Evolutionary conservation across 2,113 vertebrate species (phyloP).

Genomic region (Orthochromis malagaraziensis): DNA sequence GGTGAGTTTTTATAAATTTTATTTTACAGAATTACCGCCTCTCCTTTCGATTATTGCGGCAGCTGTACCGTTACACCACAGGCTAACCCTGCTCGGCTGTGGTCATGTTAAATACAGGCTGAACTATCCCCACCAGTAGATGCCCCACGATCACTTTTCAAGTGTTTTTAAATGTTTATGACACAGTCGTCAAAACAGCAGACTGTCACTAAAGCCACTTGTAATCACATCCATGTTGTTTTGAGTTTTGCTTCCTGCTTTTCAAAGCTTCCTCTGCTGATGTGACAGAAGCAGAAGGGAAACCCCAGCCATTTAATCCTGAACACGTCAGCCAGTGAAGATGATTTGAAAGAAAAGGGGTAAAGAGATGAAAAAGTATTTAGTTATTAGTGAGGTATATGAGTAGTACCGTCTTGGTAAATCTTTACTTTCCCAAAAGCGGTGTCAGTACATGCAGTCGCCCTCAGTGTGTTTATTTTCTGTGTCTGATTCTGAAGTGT

Average conservation of each 20-base stretch:
- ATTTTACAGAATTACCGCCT: background rate
- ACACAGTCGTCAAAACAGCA: background rate
- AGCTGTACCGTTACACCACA: slow-evolving; percentile 31
- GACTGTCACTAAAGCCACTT: background rate
- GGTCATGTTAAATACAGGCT: background rate
- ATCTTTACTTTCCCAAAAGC: background rate
- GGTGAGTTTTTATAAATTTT: slow-evolving; percentile 34
- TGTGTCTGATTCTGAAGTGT: background rate
- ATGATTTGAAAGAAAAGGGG: background rate
- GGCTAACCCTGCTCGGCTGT: background rate
- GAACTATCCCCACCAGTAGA: background rate
- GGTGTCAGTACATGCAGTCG: background rate
- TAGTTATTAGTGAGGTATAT: background rate
- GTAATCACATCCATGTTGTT: background rate
- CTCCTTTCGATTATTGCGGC: background rate
- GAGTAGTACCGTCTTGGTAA: background rate
- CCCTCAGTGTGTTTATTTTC: background rate
- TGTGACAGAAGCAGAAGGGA: slow-evolving; percentile 40
- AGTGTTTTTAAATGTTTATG: background rate
- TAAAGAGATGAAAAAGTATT: background rate
- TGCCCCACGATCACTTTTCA: background rate
- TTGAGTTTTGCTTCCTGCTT: slow-evolving; percentile 61
- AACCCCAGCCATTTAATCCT: background rate
- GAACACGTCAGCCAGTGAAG: background rate
- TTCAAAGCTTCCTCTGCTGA: slow-evolving; percentile 51